Conservation (phyloP, 2,113 vertebrate genomes). For the Actinemys pallida region DNA sequence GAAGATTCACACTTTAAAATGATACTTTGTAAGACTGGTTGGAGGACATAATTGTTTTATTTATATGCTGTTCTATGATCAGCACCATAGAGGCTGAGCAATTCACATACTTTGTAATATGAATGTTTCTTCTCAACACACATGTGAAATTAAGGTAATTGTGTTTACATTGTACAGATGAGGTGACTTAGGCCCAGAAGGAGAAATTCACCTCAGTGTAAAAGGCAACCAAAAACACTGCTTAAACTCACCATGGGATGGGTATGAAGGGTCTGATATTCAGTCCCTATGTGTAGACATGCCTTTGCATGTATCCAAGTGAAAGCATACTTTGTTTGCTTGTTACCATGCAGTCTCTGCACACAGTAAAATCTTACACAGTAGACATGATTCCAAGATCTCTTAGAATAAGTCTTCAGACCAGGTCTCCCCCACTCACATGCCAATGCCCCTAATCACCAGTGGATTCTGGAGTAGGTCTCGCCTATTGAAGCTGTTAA, state of each 20-base stretch:
- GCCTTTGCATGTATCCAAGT: neutral
- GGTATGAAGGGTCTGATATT: neutral
- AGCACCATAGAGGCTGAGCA: rapidly evolving
- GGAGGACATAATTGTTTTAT: neutral
- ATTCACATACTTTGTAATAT: neutral
- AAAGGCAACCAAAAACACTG: neutral
- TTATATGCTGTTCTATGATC: neutral
- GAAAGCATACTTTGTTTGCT: neutral
- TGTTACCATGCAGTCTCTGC: rapidly evolving
- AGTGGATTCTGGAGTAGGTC: neutral
- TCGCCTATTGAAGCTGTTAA: neutral
- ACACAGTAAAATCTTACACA: neutral
- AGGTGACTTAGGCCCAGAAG: neutral
- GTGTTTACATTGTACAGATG: neutral
- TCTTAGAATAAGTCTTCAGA: neutral
- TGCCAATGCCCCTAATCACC: neutral
- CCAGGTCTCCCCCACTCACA: neutral
- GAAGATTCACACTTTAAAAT: neutral
- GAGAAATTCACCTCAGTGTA: neutral
- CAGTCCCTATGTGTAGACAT: neutral
- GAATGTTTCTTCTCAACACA: neutral
- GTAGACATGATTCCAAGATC: neutral
- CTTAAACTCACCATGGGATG: neutral
- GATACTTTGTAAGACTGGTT: neutral
- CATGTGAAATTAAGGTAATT: neutral